phyloP scores from a whole-genome alignment of 23 tunicate genomes.

The Diplosoma virens region DNA sequence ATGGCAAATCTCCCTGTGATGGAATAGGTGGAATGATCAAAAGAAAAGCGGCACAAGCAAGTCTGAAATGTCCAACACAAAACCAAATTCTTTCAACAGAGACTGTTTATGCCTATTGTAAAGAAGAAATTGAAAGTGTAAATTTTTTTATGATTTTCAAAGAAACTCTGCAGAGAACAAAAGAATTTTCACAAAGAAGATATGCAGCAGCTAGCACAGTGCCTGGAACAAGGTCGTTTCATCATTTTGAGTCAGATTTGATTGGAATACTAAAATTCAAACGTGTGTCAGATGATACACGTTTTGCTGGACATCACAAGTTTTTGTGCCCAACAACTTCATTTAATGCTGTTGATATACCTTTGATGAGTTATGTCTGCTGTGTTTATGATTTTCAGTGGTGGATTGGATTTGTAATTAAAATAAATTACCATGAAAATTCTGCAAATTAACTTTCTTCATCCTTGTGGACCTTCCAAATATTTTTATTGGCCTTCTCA shows the following conservation, averaged over 20 bases:
- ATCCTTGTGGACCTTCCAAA: slow-evolving; percentile 18
- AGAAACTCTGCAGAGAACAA: not conserved
- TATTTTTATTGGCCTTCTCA: slow-evolving; percentile 28
- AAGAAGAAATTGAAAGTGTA: slow-evolving; percentile 1
- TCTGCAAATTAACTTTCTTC: slow-evolving; percentile 32
- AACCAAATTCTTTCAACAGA: slow-evolving; percentile 22
- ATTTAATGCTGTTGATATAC: not conserved
- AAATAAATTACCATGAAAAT: not conserved
- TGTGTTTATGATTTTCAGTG: slow-evolving; percentile 7
- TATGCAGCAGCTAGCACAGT: slow-evolving; percentile 13
- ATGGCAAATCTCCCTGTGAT: slow-evolving; percentile 48
- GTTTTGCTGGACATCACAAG: slow-evolving; percentile 6
- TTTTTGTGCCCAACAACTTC: not conserved
- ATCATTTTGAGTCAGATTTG: slow-evolving; percentile 15
- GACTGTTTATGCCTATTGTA: slow-evolving; percentile 1
- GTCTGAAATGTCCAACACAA: not conserved
- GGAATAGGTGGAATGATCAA: slow-evolving; percentile 27
- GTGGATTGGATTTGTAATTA: slow-evolving; percentile 14
- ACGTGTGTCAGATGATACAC: slow-evolving; percentile 16
- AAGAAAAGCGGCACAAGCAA: slow-evolving; percentile 9
- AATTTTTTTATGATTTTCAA: slow-evolving; percentile 9
- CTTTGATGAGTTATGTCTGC: slow-evolving; percentile 20
- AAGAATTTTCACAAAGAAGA: not conserved
- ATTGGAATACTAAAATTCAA: slow-evolving; percentile 15
- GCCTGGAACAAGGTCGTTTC: slow-evolving; percentile 15